phyloP scores from a whole-genome alignment of 1,140 invertebrate species.

The Hylaeus volcanicus region DNA sequence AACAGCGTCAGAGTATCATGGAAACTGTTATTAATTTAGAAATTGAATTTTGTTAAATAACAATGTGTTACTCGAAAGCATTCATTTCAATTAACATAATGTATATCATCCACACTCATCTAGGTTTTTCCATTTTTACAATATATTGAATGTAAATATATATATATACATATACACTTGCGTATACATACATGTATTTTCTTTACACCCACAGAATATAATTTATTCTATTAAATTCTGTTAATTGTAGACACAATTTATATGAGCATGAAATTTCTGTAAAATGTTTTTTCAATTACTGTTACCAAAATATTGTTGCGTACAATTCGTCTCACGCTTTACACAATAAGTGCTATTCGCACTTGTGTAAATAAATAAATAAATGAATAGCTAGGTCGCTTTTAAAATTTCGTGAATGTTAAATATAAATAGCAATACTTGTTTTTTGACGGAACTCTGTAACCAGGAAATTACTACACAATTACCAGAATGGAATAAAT shows the following conservation, averaged over 20 bases:
- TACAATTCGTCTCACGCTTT: slow-evolving; percentile 29
- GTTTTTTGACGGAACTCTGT: slow-evolving; percentile 28
- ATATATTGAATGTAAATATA: slow-evolving; percentile 59
- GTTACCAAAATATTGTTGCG: slow-evolving; percentile 5
- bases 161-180: slow-evolving; percentile 33
- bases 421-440: slow-evolving; percentile 1
- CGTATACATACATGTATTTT: slow-evolving; percentile 46
- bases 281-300: slow-evolving; percentile 38
- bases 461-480: slow-evolving; percentile 14
- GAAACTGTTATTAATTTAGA: slow-evolving; percentile 35
- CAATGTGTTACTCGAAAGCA: slow-evolving; percentile 23
- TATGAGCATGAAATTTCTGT: slow-evolving; percentile 32
- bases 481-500: neutral
- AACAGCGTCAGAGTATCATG: slow-evolving; percentile 4
- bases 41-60: slow-evolving; percentile 25
- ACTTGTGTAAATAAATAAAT: slow-evolving; percentile 20
- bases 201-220: slow-evolving; percentile 44
- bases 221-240: slow-evolving; percentile 34
- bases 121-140: slow-evolving; percentile 55
- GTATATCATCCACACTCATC: slow-evolving; percentile 24
- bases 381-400: neutral
- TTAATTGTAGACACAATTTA: slow-evolving; percentile 25
- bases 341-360: slow-evolving; percentile 1
- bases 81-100: slow-evolving; percentile 41
- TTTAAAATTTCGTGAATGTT: slow-evolving; percentile 1